These are phyloP conservation scores for Bergia puertoricense DNA, from an alignment of 92 coral and sea anemone species.

Conservation along the genomic window DNA sequence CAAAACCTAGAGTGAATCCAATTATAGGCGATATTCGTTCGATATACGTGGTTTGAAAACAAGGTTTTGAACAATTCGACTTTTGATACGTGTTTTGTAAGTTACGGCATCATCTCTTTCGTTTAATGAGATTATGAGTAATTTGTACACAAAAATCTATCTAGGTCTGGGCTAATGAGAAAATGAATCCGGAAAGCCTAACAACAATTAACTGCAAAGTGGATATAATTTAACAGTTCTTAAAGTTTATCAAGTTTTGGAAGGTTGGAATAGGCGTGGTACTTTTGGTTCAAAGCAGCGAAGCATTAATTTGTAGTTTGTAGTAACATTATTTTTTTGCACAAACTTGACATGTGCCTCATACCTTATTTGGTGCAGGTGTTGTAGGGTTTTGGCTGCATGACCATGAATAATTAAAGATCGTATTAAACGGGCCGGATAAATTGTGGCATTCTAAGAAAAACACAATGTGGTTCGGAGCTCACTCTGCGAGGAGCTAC, in stretches of 20 bases:
- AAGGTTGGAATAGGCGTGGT: background rate
- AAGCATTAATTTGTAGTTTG: background rate
- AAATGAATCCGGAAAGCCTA: background rate
- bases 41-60: too few relatives aligned
- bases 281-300: background rate
- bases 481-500: background rate
- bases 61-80: too few relatives aligned
- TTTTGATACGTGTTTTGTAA: background rate
- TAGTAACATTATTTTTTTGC: too few relatives aligned
- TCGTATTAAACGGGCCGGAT: background rate
- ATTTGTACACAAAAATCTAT: background rate
- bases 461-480: constrained; percentile 9
- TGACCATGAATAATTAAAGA: constrained; percentile 20
- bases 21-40: too few relatives aligned
- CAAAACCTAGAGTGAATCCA: too few relatives aligned
- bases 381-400: background rate
- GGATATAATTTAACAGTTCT: background rate
- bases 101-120: background rate
- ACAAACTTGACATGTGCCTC: background rate
- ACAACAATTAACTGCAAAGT: background rate
- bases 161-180: background rate
- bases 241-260: background rate
- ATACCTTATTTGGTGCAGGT: background rate
- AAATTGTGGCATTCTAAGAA: background rate
- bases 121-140: too few relatives aligned